Conservation (phyloP, 1,140 invertebrate genomes). For the Neodiprion lecontei region DNA sequence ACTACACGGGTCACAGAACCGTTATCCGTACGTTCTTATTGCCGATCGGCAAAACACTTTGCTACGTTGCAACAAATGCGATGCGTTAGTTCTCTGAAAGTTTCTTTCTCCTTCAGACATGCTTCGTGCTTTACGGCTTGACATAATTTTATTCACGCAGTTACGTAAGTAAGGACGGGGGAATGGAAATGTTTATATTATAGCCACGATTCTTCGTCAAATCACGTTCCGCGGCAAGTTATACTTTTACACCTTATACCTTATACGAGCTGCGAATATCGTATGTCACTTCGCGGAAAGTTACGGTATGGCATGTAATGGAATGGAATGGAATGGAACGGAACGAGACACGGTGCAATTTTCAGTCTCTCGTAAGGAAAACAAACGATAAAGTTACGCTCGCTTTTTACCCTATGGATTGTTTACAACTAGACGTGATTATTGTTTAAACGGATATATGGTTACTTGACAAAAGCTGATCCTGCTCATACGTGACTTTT, state of each 20-base stretch:
- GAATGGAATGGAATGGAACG: neutral
- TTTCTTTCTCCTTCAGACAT: neutral
- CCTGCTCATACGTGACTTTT: too few relatives aligned
- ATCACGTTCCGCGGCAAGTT: neutral
- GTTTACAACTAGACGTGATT: too few relatives aligned
- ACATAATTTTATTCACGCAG: neutral
- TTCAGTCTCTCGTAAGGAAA: neutral
- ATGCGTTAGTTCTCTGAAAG: neutral
- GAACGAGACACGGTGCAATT: neutral
- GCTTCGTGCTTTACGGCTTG: neutral
- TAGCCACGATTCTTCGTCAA: neutral
- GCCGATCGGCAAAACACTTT: too few relatives aligned
- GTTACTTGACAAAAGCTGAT: too few relatives aligned
- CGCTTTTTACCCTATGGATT: too few relatives aligned
- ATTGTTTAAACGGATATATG: too few relatives aligned
- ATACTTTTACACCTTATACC: neutral
- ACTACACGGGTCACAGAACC: neutral
- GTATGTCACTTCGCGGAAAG: neutral
- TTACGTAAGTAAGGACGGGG: neutral
- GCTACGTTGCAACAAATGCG: too few relatives aligned
- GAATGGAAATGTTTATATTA: neutral
- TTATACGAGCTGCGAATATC: neutral
- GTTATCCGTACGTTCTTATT: too few relatives aligned
- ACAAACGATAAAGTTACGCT: slow-evolving; percentile 1
- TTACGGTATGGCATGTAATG: neutral